Base-by-base conservation (phyloP, 2,888 invertebrate species). In the Encarsia formosa region DNA sequence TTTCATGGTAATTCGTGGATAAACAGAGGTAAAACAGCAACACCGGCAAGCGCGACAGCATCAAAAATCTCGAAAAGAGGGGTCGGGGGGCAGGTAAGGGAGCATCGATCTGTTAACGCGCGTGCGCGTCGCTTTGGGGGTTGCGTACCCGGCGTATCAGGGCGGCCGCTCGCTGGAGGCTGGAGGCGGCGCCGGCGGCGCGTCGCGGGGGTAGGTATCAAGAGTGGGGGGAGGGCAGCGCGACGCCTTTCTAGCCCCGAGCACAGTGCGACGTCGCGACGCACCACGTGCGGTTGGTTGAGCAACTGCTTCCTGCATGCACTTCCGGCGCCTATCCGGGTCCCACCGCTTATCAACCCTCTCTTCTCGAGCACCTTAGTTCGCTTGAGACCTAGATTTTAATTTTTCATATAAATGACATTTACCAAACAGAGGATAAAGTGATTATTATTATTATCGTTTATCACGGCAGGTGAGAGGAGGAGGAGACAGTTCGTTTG, bases 221-320 rank as follows among this genome's bases (percentile, higher is more conserved):
- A 26, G 26, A 26, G 5, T 16, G 35, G 18, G 16, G 9, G 32
- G 32, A 16, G 35, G 16, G 6, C 57, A 52, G 42, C 41, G 56
- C 63, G 65, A 64, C 63, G 67, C 62, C 63, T 68, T 63, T 67
- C 65, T 69, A 55, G 73, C 72, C 73, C 64, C 65, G 64, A 74
- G 74, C 74, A 66, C 72, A 73, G 73, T 73, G 71, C 72, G 73
- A 72, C 71, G 71, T 71, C 71, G 73, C 72, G 69, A 71, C 69
- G 72, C 71, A 69, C 73, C 74, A 74, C 72, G 73, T 74, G 74
- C 71, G 68, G 73, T 73, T 19, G 15, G 39, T 39, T 15, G 8
- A 16, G 13, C 11, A 18, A 18, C 37, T 37, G 16, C 18, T 11
- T 15, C 15, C 37, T 13, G 18, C 3, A 35, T 15, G 9, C n/a